Conservation (phyloP, 1,140 invertebrate species). For the Aphaenogaster floridana region DNA sequence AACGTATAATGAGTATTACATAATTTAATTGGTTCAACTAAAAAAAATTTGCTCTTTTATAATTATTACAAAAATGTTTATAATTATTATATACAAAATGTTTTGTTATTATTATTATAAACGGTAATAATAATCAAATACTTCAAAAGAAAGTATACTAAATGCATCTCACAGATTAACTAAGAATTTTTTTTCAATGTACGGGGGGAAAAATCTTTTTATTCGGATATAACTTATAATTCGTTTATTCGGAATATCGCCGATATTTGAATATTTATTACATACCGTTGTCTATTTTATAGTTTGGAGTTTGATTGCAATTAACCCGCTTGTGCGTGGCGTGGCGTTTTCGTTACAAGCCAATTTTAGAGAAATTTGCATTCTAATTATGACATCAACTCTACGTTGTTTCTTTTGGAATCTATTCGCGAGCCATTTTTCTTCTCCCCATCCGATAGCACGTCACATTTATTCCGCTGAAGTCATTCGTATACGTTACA, state of each 20-base stretch:
- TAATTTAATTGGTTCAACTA: no score
- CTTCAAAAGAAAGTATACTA: no score
- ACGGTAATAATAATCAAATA: no score
- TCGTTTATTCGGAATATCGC: not conserved
- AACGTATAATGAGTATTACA: no score
- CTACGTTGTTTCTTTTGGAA: not conserved
- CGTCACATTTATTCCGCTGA: not conserved
- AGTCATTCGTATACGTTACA: conserved; percentile 13
- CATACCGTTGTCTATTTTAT: not conserved
- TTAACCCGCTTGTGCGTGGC: not conserved
- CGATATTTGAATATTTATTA: not conserved
- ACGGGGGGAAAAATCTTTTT: not conserved
- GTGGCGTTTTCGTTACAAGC: not conserved
- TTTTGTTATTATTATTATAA: no score
- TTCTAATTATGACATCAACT: conserved; percentile 2
- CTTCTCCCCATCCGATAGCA: not conserved
- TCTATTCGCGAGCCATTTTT: not conserved
- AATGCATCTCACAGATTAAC: no score
- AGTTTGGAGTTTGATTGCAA: conserved; percentile 11
- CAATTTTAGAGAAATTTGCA: conserved; percentile 28
- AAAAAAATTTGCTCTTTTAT: no score
- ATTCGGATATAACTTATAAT: not conserved
- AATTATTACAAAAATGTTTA: no score
- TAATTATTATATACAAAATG: no score
- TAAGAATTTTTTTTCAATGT: no score